Base-by-base conservation (phyloP, 2,888 invertebrate species). In the Trachelus iudaicus region DNA sequence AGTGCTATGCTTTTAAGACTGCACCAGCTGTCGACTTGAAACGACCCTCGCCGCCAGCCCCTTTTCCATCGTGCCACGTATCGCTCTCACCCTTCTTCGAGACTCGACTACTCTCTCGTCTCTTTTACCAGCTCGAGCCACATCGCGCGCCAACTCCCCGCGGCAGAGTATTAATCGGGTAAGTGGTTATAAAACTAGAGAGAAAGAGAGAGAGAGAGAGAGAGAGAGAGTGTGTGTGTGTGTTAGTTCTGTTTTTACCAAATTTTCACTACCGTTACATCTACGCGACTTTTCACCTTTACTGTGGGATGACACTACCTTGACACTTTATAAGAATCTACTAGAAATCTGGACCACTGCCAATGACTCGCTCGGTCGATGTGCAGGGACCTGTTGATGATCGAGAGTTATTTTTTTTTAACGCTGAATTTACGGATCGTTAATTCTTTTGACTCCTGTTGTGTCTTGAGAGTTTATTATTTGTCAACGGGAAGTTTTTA, bases 1-100 rank as follows among this genome's bases (percentile, higher is more conserved):
- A 86, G 86, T 88, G 86, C 73, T 83, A 83, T 83, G 81, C 82
- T 86, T 83, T 82, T 84, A 81, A 86, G 78, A 31, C 69, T 79
- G 74, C 81, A 76, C 78, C 81, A 75, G 77, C 81, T 80, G 80
- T 77, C 81, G 71, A 76, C 79, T 73, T 78, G 80, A 75, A 73
- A 73, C 31, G 34, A 34, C 34, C 75, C 79, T 78, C 74, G 56
- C 35, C 69, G 69, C 34, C 69, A 11, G 34, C 75, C 37, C 75
- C 33, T 74, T 75, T 40, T 34, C 13, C 73, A 73, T 4, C 40
- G 69, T 73, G 79, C 75, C 77, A 37, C 74, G 34, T 80, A 71
- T 71, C 68, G 34, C 78, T 40, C 40, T 40, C 40, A 40, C 15
- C 40, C 40, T 40, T 40, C 40, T 15, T 40, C 15, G 15, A 40